Conservation (phyloP, 2,797 vertebrate genomes). For the Philypnodon macrostomus region DNA sequence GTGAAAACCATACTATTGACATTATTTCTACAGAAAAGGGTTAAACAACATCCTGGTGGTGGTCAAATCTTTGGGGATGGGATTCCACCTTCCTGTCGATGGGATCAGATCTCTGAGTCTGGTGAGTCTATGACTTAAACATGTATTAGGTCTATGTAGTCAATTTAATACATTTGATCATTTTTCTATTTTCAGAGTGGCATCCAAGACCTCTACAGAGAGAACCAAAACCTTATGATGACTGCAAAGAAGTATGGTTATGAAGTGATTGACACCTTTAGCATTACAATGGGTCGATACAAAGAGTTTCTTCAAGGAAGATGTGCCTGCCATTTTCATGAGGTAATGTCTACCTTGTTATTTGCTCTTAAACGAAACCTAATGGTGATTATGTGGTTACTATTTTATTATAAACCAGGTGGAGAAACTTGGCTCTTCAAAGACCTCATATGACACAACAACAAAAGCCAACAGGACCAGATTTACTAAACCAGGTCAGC, state of each 20-base stretch:
- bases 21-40: slow-evolving; percentile 75
- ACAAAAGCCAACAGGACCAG: slow-evolving; percentile 33
- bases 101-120: slow-evolving; percentile 85
- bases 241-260: slow-evolving; percentile 84
- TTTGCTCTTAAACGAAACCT: background rate
- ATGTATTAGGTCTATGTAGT: background rate
- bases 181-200: slow-evolving; percentile 71
- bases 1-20: background rate
- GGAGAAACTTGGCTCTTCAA: slow-evolving; percentile 77
- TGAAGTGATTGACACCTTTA: slow-evolving; percentile 90
- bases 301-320: slow-evolving; percentile 93
- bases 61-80: slow-evolving; percentile 93
- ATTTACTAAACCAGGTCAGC: background rate
- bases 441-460: slow-evolving; percentile 19
- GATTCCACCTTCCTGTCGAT: slow-evolving; percentile 92
- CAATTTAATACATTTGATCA: background rate
- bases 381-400: too few species aligned
- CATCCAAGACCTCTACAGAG: slow-evolving; percentile 81
- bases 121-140: slow-evolving; percentile 66
- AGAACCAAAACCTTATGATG: slow-evolving; percentile 83
- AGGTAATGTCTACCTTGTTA: slow-evolving; percentile 75
- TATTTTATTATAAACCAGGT: slow-evolving; percentile 77
- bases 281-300: slow-evolving; percentile 91
- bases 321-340: slow-evolving; percentile 94
- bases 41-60: slow-evolving; percentile 86